Conservation (phyloP, 2,888 invertebrate genomes). For the Temnothorax unifasciatus region DNA sequence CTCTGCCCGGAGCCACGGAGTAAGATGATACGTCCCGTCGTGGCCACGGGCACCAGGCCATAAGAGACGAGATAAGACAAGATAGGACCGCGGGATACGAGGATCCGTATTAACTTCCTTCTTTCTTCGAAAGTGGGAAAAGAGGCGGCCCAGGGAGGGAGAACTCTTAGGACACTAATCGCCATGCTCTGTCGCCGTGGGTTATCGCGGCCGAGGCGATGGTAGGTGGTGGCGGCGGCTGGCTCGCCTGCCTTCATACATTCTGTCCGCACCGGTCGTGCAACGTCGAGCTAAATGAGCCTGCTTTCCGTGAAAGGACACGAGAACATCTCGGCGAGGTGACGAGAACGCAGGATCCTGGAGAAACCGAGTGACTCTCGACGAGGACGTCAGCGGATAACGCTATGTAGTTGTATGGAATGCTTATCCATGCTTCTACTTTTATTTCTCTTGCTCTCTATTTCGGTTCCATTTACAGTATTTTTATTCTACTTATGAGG, state of each 20-base stretch:
- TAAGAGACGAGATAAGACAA: slow-evolving; percentile 73
- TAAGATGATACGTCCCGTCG: slow-evolving; percentile 74
- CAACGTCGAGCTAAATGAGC: slow-evolving; percentile 56
- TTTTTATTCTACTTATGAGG: neutral
- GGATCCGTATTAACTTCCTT: slow-evolving; percentile 67
- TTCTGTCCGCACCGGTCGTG: slow-evolving; percentile 46
- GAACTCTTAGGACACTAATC: slow-evolving; percentile 65
- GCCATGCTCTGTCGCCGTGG: slow-evolving; percentile 65
- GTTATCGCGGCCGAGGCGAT: slow-evolving; percentile 55
- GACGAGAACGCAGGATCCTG: slow-evolving; percentile 5
- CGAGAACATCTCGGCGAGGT: slow-evolving; percentile 6
- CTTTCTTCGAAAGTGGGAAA: slow-evolving; percentile 56
- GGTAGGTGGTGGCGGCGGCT: slow-evolving; percentile 13
- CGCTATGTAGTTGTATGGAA: neutral
- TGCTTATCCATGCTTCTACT: neutral
- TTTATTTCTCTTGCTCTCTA: neutral
- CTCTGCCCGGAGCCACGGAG: slow-evolving; percentile 47
- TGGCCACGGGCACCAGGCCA: slow-evolving; percentile 65
- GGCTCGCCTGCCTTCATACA: slow-evolving; percentile 28
- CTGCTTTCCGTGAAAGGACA: slow-evolving; percentile 41
- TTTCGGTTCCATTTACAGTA: neutral
- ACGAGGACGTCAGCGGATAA: neutral
- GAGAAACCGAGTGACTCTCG: neutral
- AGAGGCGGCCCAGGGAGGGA: slow-evolving; percentile 32
- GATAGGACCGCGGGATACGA: slow-evolving; percentile 67